Evolutionary conservation across 2,797 vertebrate genomes (phyloP).

Genomic region (Euphonia xanthogaster): DNA sequence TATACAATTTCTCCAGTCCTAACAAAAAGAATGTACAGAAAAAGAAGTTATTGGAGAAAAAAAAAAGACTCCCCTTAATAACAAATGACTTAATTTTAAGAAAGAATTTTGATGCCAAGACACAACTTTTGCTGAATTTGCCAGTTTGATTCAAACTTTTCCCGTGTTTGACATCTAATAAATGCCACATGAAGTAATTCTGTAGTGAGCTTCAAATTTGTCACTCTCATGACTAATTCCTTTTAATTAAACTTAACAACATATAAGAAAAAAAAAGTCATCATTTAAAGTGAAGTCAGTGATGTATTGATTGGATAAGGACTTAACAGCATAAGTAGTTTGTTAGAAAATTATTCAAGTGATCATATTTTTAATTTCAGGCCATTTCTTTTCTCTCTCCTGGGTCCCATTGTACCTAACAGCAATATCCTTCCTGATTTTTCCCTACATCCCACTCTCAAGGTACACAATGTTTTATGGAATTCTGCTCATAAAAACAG

Average conservation of each 20-base stretch:
- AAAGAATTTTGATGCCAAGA: slow-evolving; percentile 4
- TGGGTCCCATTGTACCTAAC: background rate
- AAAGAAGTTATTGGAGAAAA: slow-evolving; percentile 7
- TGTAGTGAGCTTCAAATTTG: slow-evolving; percentile 23
- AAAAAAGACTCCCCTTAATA: background rate
- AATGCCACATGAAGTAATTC: slow-evolving; percentile 5
- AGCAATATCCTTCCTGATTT: background rate
- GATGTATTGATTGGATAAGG: slow-evolving; percentile 17
- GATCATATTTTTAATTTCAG: background rate
- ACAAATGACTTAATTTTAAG: slow-evolving; percentile 42
- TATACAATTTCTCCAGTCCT: slow-evolving; percentile 17
- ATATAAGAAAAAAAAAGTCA: background rate
- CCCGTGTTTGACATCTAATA: background rate
- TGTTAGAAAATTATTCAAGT: background rate
- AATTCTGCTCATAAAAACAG: background rate
- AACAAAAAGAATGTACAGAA: background rate
- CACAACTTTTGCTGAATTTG: slow-evolving; percentile 27
- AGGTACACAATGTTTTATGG: background rate
- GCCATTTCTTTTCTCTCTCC: background rate
- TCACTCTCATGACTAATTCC: slow-evolving; percentile 24
- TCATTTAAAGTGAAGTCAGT: background rate
- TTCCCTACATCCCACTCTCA: background rate
- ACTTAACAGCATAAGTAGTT: background rate
- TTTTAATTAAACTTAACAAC: slow-evolving; percentile 49
- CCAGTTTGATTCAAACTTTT: slow-evolving; percentile 15